Evolutionary conservation across 2,797 vertebrate genomes (phyloP).

Genomic region (Takifugu ocellatus): DNA sequence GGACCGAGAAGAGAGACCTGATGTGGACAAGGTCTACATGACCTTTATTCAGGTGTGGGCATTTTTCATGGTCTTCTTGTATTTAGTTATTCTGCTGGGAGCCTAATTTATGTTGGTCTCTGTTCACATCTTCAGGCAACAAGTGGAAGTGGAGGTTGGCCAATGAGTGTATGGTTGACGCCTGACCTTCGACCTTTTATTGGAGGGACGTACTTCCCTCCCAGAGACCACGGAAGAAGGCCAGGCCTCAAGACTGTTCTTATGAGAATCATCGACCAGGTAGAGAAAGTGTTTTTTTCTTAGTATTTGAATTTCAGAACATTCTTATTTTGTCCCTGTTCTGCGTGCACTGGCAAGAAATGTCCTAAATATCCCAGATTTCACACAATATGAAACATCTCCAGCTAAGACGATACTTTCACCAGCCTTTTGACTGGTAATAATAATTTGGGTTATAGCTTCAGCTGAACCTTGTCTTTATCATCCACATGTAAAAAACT

Average conservation of each 20-base stretch:
- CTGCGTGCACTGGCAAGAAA: no score
- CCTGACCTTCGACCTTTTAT: conserved; percentile 88
- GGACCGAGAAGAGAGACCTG: conserved; percentile 91
- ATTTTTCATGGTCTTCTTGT: not conserved
- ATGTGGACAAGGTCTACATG: conserved; percentile 97
- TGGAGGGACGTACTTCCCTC: conserved; percentile 92
- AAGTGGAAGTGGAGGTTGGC: conserved; percentile 92
- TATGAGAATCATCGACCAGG: conserved; percentile 84
- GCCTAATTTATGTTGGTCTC: not conserved
- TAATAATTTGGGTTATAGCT: not conserved
- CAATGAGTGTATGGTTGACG: conserved; percentile 95
- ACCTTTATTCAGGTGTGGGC: conserved; percentile 84
- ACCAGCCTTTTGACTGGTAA: no score
- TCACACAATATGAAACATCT: no score
- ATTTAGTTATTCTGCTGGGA: not conserved
- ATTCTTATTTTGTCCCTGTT: no score
- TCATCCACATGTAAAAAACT: not conserved
- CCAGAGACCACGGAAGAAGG: conserved; percentile 79
- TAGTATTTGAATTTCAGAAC: not conserved
- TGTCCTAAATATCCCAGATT: no score
- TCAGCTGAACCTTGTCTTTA: not conserved
- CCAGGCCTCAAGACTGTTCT: conserved; percentile 88
- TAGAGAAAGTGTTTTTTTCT: conserved; percentile 26
- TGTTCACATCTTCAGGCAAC: conserved; percentile 76
- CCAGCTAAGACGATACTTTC: no score